Evolutionary conservation across 2,888 invertebrate genomes (phyloP).

Genomic region (Auanema freiburgensis): DNA sequence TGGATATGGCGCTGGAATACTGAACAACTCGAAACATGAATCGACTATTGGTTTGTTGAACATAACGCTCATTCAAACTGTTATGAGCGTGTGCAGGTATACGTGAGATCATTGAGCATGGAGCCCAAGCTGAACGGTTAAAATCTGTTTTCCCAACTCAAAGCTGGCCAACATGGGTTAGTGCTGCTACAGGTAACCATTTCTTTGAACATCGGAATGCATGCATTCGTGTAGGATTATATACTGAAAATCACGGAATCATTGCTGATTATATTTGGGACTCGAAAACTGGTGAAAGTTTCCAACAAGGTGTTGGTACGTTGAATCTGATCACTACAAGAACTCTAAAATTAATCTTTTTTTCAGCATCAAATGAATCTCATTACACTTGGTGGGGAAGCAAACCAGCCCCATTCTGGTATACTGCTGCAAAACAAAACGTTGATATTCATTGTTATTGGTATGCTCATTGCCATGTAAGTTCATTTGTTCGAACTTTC

Average conservation of each 20-base stretch:
- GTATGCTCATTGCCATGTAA: slow-evolving; percentile 61
- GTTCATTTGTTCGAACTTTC: background rate
- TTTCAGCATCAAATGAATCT: slow-evolving; percentile 53
- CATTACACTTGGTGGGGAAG: slow-evolving; percentile 59
- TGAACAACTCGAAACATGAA: slow-evolving; percentile 56
- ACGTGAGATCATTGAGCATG: slow-evolving; percentile 37
- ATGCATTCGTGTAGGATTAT: slow-evolving; percentile 48
- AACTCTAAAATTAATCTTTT: background rate
- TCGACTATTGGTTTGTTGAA: slow-evolving; percentile 30
- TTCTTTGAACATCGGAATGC: background rate
- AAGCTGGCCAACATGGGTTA: slow-evolving; percentile 62
- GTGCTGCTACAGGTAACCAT: slow-evolving; percentile 58
- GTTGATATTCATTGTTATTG: slow-evolving; percentile 63
- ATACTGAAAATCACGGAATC: slow-evolving; percentile 63
- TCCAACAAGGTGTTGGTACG: slow-evolving; percentile 49
- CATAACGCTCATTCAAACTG: background rate
- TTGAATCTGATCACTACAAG: background rate
- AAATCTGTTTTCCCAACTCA: slow-evolving; percentile 61
- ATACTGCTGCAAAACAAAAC: slow-evolving; percentile 59
- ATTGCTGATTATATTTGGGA: slow-evolving; percentile 64
- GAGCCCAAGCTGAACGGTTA: slow-evolving; percentile 58
- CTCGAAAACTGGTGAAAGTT: slow-evolving; percentile 43
- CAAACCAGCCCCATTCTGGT: slow-evolving; percentile 61
- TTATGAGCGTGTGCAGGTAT: slow-evolving; percentile 25
- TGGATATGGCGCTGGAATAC: slow-evolving; percentile 57